Conservation (phyloP, 2,888 invertebrate species). For the Oligia fasciuncula region DNA sequence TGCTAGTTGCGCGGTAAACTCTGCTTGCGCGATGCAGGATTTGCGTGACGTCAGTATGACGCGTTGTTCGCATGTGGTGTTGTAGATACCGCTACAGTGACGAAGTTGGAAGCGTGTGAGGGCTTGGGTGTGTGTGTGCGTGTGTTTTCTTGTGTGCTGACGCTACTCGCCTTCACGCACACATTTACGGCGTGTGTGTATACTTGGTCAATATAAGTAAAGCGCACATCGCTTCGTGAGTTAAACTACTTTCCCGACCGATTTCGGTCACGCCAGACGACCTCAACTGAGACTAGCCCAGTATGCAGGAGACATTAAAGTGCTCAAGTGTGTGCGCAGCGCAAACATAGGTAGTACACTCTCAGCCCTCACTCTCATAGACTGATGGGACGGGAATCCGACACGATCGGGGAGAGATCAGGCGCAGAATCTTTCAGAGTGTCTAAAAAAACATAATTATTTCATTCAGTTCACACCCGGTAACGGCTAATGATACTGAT, state of each 20-base stretch:
- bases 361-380: background rate
- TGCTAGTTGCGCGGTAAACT: too few species aligned
- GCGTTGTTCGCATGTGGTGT: too few species aligned
- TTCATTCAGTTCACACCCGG: too few species aligned
- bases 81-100: too few species aligned
- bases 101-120: too few species aligned
- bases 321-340: background rate
- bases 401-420: background rate
- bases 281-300: background rate
- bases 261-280: background rate
- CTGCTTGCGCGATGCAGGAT: too few species aligned
- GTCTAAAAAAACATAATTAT: too few species aligned
- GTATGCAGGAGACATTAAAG: background rate
- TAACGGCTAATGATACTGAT: too few species aligned
- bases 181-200: background rate
- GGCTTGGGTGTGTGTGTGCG: too few species aligned
- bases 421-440: too few species aligned
- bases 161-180: background rate
- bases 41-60: too few species aligned
- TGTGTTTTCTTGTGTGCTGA: too few species aligned
- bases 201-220: background rate
- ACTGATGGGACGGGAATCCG: background rate
- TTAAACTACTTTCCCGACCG: background rate
- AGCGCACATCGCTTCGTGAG: background rate
- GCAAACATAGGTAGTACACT: background rate